A percentile compares a stretch with the other conserved stretches of the same genome.
Evolutionary conservation across 1,140 invertebrate species (phyloP).

Genomic region (Coenobita brevimanus): DNA sequence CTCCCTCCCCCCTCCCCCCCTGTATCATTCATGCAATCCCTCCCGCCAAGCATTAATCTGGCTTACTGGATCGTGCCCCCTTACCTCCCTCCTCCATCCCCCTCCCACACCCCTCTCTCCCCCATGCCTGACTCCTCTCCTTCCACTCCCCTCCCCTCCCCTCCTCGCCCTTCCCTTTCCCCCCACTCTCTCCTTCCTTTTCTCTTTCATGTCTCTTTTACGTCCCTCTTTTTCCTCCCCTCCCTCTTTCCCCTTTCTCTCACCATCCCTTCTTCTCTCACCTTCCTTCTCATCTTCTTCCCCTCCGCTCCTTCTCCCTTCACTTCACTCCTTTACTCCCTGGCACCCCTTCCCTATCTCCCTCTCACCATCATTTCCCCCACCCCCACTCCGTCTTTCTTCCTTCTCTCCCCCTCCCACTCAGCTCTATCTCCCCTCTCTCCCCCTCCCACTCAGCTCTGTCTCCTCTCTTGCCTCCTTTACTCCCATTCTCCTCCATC

Average conservation of each 20-base stretch:
- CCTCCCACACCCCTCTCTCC: slow-evolving; percentile 38
- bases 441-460: neutral
- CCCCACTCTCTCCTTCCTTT: neutral
- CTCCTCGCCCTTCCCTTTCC: neutral
- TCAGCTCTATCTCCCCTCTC: neutral
- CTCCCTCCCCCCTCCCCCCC: neutral
- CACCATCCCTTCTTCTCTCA: neutral
- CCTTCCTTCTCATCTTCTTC: neutral
- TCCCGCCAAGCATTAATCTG: slow-evolving; percentile 47
- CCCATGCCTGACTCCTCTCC: neutral
- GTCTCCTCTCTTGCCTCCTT: no score
- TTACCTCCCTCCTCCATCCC: neutral
- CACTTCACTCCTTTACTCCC: neutral
- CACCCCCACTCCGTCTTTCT: neutral
- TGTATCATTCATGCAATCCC: slow-evolving; percentile 16
- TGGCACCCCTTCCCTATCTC: neutral
- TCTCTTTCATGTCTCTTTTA: neutral
- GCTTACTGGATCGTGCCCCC: slow-evolving; percentile 23
- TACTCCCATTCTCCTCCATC: neutral
- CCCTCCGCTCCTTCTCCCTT: neutral
- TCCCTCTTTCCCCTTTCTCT: no score
- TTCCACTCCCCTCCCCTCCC: neutral
- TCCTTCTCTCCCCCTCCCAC: neutral
- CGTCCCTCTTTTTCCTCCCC: neutral
- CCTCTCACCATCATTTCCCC: neutral